Evolutionary conservation across 2,888 invertebrate species (phyloP).

Genomic region (Amblyteles armatorius): DNA sequence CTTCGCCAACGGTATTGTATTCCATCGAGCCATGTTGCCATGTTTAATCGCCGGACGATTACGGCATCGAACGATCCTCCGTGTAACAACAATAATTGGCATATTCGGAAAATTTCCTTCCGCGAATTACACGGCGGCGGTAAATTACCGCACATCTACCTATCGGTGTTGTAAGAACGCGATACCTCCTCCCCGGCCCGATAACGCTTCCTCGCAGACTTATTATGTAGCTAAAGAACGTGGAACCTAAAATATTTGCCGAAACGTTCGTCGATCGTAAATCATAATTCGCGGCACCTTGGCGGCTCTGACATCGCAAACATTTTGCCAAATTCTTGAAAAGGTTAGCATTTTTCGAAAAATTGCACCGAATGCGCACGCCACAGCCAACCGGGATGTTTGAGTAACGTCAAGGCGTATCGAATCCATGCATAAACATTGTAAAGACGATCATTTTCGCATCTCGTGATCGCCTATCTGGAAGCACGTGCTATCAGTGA

Average conservation of each 20-base stretch:
- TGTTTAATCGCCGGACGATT: neutral
- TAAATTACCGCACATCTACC: slow-evolving; percentile 29
- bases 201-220: slow-evolving; percentile 32
- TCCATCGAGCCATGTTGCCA: neutral
- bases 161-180: slow-evolving; percentile 32
- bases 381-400: neutral
- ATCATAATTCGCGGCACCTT: neutral
- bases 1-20: neutral
- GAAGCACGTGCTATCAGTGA: neutral
- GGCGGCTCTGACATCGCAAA: neutral
- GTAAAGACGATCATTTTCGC: neutral
- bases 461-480: neutral
- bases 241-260: neutral
- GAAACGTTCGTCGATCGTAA: neutral
- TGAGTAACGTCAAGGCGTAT: neutral
- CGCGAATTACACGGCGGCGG: slow-evolving; percentile 21
- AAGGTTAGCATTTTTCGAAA: neutral
- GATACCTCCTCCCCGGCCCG: slow-evolving; percentile 15
- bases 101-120: slow-evolving; percentile 54
- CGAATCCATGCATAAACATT: neutral
- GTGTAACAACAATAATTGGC: slow-evolving; percentile 25
- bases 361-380: neutral
- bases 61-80: neutral
- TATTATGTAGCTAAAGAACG: neutral
- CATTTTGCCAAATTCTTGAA: neutral